Base-by-base conservation (phyloP, 2,888 invertebrate genomes). In the Caenorhabditis sp. region DNA sequence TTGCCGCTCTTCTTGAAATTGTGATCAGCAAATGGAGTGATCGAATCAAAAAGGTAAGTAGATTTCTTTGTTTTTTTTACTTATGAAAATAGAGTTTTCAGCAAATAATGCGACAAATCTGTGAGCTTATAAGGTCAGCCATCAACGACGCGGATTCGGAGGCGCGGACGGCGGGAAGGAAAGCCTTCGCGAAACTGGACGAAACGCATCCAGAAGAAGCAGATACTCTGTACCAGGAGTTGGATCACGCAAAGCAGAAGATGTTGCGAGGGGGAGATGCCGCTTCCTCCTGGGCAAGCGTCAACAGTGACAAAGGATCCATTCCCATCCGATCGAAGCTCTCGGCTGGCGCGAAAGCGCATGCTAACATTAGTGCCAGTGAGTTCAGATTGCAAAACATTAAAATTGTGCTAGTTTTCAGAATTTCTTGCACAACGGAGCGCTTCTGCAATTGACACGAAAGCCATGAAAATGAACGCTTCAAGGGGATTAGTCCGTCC, bases 71-170 rank as follows among this genome's bases (percentile, higher is more conserved):
- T n/a, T n/a, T n/a, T n/a, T n/a, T n/a, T n/a, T n/a, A n/a, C n/a
- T n/a, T n/a, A n/a, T n/a, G n/a, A n/a, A n/a, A n/a, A n/a, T n/a
- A n/a, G n/a, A n/a, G n/a, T 15, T 56, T 66, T 13, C 48, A 61
- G 37, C 66, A 61, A 61, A 66, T 74, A 5, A 61, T 74, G 41
- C 48, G 74, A 7, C 74, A 75, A 55, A 68, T 75, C 24, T 75
- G 74, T n/a, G 74, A 75, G 24, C 52, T 68, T 15, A 26, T 75
- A 4, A 66, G 61, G 15, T 75, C 66, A 13, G 55, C 74, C 1
- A 75, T 75, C 37, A 61, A 61, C 24, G 74, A 75, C 20, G 74
- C 74, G 0, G 74, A 75, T 22, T 66, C 74, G 17, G 74, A 75
- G 15, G 62, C 68, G 5, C 26, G 74, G 24, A 53, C 46, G 4